A percentile compares a stretch with the other conserved stretches of the same genome.
Evolutionary conservation across 2,113 vertebrate genomes (phyloP).

Genomic region (Actinemys pallida): DNA sequence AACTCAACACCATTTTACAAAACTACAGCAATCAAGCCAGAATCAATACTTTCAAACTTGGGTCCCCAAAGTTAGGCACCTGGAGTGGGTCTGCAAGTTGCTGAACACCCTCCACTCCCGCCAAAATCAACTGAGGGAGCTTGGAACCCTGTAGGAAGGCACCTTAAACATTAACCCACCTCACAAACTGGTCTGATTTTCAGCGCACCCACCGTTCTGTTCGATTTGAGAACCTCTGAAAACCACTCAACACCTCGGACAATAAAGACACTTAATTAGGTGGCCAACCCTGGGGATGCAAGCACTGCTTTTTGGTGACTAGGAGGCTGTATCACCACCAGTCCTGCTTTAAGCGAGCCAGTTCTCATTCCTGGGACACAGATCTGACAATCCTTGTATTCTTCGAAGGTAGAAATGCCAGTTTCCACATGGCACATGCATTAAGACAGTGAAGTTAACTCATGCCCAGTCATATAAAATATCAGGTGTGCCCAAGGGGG

Average conservation of each 20-base stretch:
- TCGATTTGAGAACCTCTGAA: not conserved
- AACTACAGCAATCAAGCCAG: not conserved
- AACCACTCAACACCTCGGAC: not conserved
- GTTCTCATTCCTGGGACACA: not conserved
- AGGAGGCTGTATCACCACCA: not conserved
- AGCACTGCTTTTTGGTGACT: not conserved
- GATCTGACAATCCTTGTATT: not conserved
- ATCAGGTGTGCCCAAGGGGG: too few species aligned
- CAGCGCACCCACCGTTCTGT: not conserved
- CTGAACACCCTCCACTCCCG: not conserved
- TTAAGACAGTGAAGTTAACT: not conserved
- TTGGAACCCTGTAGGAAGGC: not conserved
- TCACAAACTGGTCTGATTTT: not conserved
- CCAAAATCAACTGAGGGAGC: accelerated
- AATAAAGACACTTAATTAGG: too few species aligned
- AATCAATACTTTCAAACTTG: not conserved
- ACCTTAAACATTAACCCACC: not conserved
- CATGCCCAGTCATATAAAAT: not conserved
- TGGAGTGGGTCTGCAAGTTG: not conserved
- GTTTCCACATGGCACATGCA: not conserved
- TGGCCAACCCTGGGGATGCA: not conserved
- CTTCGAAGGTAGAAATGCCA: not conserved
- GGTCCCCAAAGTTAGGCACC: not conserved
- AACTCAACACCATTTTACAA: too few species aligned
- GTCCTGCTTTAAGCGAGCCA: too few species aligned